A percentile compares a stretch with the other conserved stretches of the same genome.
Conservation (phyloP, 1,140 invertebrate genomes). For the Zaprionus africanus region DNA sequence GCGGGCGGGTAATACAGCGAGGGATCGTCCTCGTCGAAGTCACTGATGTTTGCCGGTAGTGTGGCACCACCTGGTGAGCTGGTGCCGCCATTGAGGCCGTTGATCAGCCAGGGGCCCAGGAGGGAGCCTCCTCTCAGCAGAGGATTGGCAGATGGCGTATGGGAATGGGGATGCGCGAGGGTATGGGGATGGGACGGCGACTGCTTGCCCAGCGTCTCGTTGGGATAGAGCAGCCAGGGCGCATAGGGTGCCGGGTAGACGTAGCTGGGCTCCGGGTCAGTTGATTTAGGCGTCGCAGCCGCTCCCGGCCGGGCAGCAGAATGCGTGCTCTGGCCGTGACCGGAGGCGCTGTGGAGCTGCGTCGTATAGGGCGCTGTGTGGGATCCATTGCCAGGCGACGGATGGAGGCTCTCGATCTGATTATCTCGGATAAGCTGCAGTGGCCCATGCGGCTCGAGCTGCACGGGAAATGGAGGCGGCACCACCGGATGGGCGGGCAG, state of each 20-base stretch:
- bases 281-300: constrained; percentile 64
- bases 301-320: constrained; percentile 81
- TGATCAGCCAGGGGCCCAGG: constrained; percentile 76
- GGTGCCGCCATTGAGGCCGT: constrained; percentile 68
- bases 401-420: constrained; percentile 82
- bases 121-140: constrained; percentile 83
- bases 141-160: constrained; percentile 44
- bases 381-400: constrained; percentile 74
- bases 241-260: constrained; percentile 78
- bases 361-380: constrained; percentile 44
- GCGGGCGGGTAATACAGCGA: constrained; percentile 95
- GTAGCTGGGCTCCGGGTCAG: constrained; percentile 57
- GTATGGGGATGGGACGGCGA: constrained; percentile 29
- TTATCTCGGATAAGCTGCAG: constrained; percentile 85
- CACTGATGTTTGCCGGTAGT: constrained; percentile 69
- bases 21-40: constrained; percentile 94
- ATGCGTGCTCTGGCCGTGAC: constrained; percentile 51
- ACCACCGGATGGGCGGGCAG: constrained; percentile 90
- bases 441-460: constrained; percentile 91
- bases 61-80: constrained; percentile 6
- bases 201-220: constrained; percentile 63
- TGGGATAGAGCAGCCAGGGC: constrained; percentile 77
- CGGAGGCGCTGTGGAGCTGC: constrained; percentile 31
- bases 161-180: constrained; percentile 38
- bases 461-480: constrained; percentile 95